Base-by-base conservation (phyloP, 2,888 invertebrate species). In the Pandemis cinnamomeana region DNA sequence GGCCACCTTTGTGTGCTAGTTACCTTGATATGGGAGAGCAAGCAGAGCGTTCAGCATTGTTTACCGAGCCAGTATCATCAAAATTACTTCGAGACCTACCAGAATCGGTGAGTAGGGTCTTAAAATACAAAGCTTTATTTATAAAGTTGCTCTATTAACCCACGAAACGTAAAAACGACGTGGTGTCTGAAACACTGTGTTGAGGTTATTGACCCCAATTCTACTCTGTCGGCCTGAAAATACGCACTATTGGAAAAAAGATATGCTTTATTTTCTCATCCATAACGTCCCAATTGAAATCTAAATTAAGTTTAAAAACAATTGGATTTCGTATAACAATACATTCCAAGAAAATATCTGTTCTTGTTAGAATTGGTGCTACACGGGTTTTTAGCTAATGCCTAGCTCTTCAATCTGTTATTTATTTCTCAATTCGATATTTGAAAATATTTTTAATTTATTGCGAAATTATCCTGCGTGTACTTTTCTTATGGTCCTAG, bases 1-100 rank as follows among this genome's bases (percentile, higher is more conserved):
- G 96, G 96, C 70, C 97, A 97, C 89, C 92, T 97, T 71, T 95
- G 96, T 75, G 95, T 97, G 79, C 92, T 95, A 67, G 94, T 96
- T 74, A 95, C 96, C 75, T 91, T 97, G 80, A 89, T 97, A 94
- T 96, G 96, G 96, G 95, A 94, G 93, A 95, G 90, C 89, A 90
- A 92, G 83, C 91, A 91, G 95, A 95, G 91, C 85, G 91, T 90
- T 82, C 92, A 85, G 80, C 91, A 86, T 77, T 95, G 95, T 95
- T 95, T 94, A 81, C 93, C 93, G 83, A 93, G 85, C 84, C 91
- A 89, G 79, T 89, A 87, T 84, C 89, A 91, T 85, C 88, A 90
- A 81, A 88, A 87, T 81, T 89, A 88, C 85, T 91, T 94, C 95
- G 86, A 94, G 95, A 93, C 93, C 89, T 95, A 95, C 91, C 95